A percentile compares a stretch with the other conserved stretches of the same genome.
Conservation (phyloP, 1,140 invertebrate genomes). For the Hermetia illucens region DNA sequence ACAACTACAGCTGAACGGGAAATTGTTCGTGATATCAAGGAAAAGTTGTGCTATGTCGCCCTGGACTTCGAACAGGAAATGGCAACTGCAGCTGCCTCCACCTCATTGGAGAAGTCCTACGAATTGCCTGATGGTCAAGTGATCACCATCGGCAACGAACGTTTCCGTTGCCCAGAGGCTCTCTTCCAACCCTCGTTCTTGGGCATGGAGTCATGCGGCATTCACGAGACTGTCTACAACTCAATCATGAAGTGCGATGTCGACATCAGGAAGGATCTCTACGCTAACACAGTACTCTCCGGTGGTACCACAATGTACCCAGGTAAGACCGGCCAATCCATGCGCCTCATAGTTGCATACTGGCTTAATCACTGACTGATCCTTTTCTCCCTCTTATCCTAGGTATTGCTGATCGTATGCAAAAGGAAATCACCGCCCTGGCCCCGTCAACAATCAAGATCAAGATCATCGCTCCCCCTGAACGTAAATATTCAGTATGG, state of each 20-base stretch:
- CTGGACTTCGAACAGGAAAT: conserved; percentile 78
- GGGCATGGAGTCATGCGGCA: conserved; percentile 82
- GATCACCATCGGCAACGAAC: conserved; percentile 85
- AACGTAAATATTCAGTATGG: conserved; percentile 85
- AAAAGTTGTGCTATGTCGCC: conserved; percentile 73
- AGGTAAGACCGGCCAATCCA: conserved; percentile 23
- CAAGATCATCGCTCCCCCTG: conserved; percentile 86
- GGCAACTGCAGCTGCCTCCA: conserved; percentile 68
- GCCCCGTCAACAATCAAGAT: conserved; percentile 86
- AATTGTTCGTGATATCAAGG: conserved; percentile 78
- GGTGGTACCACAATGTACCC: conserved; percentile 68
- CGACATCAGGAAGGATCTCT: conserved; percentile 80
- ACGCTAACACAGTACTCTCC: conserved; percentile 81
- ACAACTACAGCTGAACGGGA: conserved; percentile 62
- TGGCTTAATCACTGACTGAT: no score
- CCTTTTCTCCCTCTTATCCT: conserved; percentile 1
- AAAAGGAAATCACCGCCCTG: conserved; percentile 75
- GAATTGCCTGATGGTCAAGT: conserved; percentile 76
- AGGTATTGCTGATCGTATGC: conserved; percentile 74
- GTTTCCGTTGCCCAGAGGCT: conserved; percentile 88
- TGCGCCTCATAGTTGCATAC: no score
- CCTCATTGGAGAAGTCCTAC: conserved; percentile 72
- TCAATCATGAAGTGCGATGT: conserved; percentile 93
- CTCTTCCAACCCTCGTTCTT: conserved; percentile 84
- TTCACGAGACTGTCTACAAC: conserved; percentile 87